A percentile compares a stretch with the other conserved stretches of the same genome.
Evolutionary conservation across 2,888 invertebrate species (phyloP).

Genomic region (Thereva unica): DNA sequence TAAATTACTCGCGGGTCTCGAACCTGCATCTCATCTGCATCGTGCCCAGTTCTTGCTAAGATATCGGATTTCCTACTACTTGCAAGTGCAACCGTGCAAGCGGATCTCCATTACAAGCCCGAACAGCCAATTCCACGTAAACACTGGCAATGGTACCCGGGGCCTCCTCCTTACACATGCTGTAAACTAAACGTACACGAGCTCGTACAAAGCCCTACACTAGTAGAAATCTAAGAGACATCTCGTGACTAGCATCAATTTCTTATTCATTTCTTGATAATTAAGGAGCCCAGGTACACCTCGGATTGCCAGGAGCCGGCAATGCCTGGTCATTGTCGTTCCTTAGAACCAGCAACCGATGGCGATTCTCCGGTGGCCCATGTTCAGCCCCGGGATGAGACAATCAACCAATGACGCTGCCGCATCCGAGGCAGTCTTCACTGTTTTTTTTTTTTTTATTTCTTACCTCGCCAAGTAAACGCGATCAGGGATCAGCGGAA

Average conservation of each 20-base stretch:
- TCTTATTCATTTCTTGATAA: conserved; percentile 35
- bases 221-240: conserved; percentile 18
- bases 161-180: conserved; percentile 19
- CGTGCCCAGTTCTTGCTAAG: background rate
- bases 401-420: no score
- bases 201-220: background rate
- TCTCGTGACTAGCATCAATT: conserved; percentile 39
- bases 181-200: conserved; percentile 12
- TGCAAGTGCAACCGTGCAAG: background rate
- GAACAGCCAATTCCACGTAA: conserved; percentile 12
- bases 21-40: conserved; percentile 27
- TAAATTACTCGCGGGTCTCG: conserved; percentile 28
- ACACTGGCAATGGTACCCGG: background rate
- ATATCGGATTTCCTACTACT: conserved; percentile 14
- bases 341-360: no score
- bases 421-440: no score
- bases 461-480: no score
- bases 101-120: conserved; percentile 11
- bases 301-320: background rate
- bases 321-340: no score
- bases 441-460: no score
- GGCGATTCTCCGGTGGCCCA: no score
- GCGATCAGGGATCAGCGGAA: no score
- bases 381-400: no score
- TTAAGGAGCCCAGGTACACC: conserved; percentile 20